Evolutionary conservation across 2,888 invertebrate species (phyloP), one percentile per base, ranked within the genome.

Genomic region (Caenorhabditis sp.): DNA sequence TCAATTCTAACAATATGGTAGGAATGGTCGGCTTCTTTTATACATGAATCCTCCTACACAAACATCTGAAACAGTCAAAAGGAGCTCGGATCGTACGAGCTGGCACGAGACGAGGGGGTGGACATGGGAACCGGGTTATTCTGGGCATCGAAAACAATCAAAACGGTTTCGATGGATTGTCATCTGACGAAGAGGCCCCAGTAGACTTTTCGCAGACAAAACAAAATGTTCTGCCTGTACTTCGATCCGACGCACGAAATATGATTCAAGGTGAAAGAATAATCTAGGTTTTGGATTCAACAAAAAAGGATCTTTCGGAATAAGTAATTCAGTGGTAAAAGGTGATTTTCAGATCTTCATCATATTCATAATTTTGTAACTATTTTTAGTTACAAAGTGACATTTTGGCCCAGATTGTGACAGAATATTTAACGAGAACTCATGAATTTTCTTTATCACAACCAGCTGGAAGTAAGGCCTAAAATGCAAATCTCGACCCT

Each of bases 211-310:
- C 4, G 19, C 38, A 61, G 59, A 73, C 72, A 72, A 59, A 59
- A 73, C 61, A 61, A 51, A 35, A 73, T 73, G 51, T 54, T 63
- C 63, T 41, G 54, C 14, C 22, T 28, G 51, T 51, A 61, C 61
- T 19, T 3, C 5, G 16, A 16, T 47, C 19, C n/a, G 19, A 19
- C 14, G 6, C 44, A 44, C 44, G n/a, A 3, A 47, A 47, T n/a
- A n/a, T 47, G 47, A n/a, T n/a, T n/a, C 5, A 47, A n/a, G 47
- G n/a, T n/a, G 10, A 47, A n/a, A 47, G n/a, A 3, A 5, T n/a
- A n/a, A n/a, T n/a, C n/a, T n/a, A n/a, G n/a, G n/a, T n/a, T n/a
- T n/a, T n/a, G n/a, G n/a, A n/a, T n/a, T n/a, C n/a, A n/a, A n/a
- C n/a, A n/a, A n/a, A n/a, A n/a, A n/a, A n/a, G n/a, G n/a, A n/a